These are phyloP conservation scores for Nephotettix cincticeps DNA, from an alignment of 1,140 invertebrate species.

Conservation along the genomic window DNA sequence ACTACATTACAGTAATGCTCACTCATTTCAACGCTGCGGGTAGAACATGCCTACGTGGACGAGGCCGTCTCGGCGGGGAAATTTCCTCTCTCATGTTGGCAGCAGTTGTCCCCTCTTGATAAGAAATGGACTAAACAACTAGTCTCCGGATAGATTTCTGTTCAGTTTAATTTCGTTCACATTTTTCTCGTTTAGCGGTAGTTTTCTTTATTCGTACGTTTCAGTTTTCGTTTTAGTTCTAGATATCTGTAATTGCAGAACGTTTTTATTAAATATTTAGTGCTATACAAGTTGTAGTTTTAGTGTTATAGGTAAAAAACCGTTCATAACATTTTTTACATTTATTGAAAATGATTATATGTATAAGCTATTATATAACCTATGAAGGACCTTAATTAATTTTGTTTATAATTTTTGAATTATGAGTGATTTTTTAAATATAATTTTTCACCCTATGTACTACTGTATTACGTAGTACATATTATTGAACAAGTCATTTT, in stretches of 20 bases:
- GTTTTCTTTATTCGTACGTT: background rate
- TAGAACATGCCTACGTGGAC: background rate
- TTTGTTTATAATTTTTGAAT: too few species aligned
- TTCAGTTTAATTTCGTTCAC: background rate
- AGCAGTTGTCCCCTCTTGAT: constrained; percentile 5
- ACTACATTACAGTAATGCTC: too few species aligned
- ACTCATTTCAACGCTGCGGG: too few species aligned
- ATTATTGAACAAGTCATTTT: too few species aligned
- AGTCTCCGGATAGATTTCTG: background rate
- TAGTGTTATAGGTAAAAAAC: background rate
- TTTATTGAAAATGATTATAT: too few species aligned
- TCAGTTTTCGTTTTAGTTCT: background rate
- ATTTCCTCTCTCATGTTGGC: background rate
- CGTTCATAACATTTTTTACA: too few species aligned
- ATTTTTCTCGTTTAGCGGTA: background rate
- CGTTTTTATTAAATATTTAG: background rate
- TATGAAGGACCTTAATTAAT: too few species aligned
- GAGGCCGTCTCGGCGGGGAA: background rate
- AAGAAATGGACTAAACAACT: background rate
- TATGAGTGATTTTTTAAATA: too few species aligned
- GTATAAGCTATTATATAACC: too few species aligned
- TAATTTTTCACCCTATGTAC: too few species aligned
- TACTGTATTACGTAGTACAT: too few species aligned
- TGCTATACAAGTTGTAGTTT: background rate
- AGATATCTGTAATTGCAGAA: background rate